These are phyloP conservation scores for Taphrorychus bicolor DNA, from an alignment of 2,888 invertebrate genomes.

Conservation along the genomic window DNA sequence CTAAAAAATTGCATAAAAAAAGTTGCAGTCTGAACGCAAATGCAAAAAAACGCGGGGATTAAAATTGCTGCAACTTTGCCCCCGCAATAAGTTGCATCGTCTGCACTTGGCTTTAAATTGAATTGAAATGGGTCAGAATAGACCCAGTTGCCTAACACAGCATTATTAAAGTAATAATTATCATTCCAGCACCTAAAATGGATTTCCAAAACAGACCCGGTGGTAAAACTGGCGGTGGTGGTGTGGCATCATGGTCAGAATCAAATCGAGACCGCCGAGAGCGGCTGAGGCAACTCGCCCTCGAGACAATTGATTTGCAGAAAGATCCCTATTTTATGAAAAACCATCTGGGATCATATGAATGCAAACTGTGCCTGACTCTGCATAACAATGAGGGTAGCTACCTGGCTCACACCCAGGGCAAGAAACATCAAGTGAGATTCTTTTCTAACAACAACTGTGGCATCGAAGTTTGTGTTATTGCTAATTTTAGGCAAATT, in stretches of 20 bases:
- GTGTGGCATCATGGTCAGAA: constrained; percentile 99
- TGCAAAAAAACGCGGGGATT: no score
- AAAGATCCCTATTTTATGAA: constrained; percentile 99
- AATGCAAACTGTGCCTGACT: constrained; percentile 98
- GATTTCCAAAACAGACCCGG: constrained; percentile 99
- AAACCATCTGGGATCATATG: constrained; percentile 96
- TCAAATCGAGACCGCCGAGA: constrained; percentile 96
- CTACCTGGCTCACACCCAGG: constrained; percentile 98
- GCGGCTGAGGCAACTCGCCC: constrained; percentile 91
- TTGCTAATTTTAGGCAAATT: constrained; percentile 82
- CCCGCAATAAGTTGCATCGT: no score
- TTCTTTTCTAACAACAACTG: neutral
- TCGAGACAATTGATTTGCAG: constrained; percentile 98
- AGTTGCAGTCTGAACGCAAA: no score
- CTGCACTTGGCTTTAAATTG: no score
- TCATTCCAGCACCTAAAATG: no score
- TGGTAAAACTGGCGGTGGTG: constrained; percentile 99
- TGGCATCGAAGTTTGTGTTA: neutral
- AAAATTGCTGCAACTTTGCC: no score
- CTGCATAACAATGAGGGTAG: constrained; percentile 99
- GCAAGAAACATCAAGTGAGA: constrained; percentile 84
- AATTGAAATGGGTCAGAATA: no score
- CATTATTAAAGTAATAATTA: no score
- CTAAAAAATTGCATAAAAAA: no score
- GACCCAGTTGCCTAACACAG: no score